Base-by-base conservation (phyloP, 1,140 invertebrate genomes). In the Cotesia chilonis region DNA sequence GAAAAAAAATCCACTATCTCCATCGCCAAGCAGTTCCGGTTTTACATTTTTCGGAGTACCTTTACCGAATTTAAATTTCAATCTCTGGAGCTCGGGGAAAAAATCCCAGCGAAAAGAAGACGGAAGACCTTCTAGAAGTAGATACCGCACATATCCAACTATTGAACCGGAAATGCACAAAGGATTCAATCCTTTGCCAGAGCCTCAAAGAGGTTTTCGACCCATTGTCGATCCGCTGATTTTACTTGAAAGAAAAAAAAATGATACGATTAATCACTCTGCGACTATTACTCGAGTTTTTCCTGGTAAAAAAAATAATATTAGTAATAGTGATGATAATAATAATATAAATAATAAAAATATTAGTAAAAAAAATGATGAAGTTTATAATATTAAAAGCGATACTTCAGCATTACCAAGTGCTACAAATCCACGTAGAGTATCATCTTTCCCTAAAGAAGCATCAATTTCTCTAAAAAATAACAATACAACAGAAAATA, bases 11-110 rank as follows among this genome's bases (percentile, higher is more conserved):
- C 75, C 71, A 65, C 76, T 75, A 36, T 77, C 79, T 35, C 84
- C 83, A 0, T 84, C 81, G 2, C 82, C 81, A 0, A 88, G 88
- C 28, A 89, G 85, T 61, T 89, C 89, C 4, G 89, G 92, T 0
- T 94, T 94, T 77, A 94, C 94, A 12, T 94, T 96, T 77, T 95
- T 96, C 78, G 94, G 94, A 0, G 90, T 95, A 75, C 94, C 94
- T 0, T 76, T 95, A 66, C 93, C 94, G 3, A 89, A 89, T 67
- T 80, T 95, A n/a, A 92, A 91, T 70, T 89, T 94, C 36, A 91
- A 89, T 80, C 82, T 93, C 7, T 90, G 91, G 84, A 88, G 88
- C 68, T 75, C 84, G 0, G 83, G 84, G n/a, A 84, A 85, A 64
- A 91, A 89, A 67, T 80, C 82, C 1, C 86, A 89, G 7, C 80